phyloP scores from a whole-genome alignment of 2,888 invertebrate genomes.

The Zygaena filipendulae region DNA sequence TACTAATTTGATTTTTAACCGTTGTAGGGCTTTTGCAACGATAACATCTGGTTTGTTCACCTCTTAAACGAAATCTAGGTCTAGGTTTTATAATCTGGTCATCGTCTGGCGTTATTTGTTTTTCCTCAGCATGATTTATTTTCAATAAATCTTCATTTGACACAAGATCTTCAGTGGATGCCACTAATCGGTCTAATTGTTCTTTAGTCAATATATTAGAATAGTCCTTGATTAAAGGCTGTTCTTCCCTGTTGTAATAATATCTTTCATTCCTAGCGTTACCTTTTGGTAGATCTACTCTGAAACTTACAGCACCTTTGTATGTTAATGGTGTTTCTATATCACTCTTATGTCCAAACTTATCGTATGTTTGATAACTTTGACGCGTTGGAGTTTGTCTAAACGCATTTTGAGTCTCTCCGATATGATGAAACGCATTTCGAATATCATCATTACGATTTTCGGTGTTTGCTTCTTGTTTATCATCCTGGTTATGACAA shows the following conservation, averaged over 20 bases:
- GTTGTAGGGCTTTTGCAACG: conserved; percentile 20
- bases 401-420: no score
- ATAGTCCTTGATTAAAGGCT: conserved; percentile 20
- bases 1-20: conserved; percentile 43
- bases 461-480: no score
- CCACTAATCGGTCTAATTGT: conserved; percentile 57
- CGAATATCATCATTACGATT: no score
- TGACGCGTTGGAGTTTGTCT: no score
- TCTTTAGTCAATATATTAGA: conserved; percentile 26
- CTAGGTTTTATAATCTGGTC: conserved; percentile 46
- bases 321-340: conserved; percentile 28
- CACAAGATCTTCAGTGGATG: conserved; percentile 70
- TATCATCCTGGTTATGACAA: conserved; percentile 31
- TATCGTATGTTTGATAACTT: conserved; percentile 29
- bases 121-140: conserved; percentile 67
- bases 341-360: conserved; percentile 38
- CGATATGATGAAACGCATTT: no score
- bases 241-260: conserved; percentile 31
- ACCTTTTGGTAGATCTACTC: conserved; percentile 31
- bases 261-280: conserved; percentile 42
- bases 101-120: conserved; percentile 28
- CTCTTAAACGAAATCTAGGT: conserved; percentile 24
- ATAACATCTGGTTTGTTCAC: conserved; percentile 23
- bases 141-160: conserved; percentile 72
- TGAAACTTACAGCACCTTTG: conserved; percentile 33